Conservation (phyloP, 2,113 vertebrate genomes). For the Archilochus colubris region DNA sequence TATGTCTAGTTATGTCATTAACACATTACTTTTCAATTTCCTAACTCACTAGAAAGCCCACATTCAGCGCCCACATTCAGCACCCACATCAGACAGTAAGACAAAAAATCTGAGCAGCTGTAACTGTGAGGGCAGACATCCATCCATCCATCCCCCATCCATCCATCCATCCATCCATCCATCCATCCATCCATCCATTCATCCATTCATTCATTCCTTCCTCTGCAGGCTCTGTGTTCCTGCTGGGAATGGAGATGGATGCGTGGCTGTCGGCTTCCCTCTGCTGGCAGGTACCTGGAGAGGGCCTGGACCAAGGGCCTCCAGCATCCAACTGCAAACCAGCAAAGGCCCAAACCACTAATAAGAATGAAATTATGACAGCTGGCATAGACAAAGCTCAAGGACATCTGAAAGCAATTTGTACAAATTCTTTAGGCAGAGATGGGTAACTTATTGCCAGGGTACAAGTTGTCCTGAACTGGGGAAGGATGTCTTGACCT, state of each 20-base stretch:
- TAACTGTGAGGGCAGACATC: not conserved
- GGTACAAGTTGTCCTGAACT: not conserved
- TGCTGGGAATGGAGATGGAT: accelerated
- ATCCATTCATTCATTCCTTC: no score
- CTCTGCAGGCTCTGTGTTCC: not conserved
- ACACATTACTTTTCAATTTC: not conserved
- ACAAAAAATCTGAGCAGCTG: not conserved
- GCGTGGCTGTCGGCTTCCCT: not conserved
- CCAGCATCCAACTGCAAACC: not conserved
- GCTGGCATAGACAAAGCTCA: not conserved
- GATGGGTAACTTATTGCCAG: accelerated
- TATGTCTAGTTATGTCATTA: not conserved
- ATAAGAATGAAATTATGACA: not conserved
- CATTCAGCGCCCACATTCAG: not conserved
- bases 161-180: no score
- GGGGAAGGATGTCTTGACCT: not conserved
- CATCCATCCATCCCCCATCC: no score
- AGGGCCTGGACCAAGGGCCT: accelerated
- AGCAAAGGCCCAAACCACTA: not conserved
- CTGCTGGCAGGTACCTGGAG: not conserved
- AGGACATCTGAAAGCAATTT: not conserved
- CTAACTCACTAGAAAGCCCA: not conserved
- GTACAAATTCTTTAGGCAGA: not conserved
- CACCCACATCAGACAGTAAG: not conserved
- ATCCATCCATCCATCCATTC: no score